Percentiles rank a stretch among this genome's conserved stretches.
Evolutionary conservation across 2,113 vertebrate species (phyloP).

Genomic region (Terrapene triunguis): DNA sequence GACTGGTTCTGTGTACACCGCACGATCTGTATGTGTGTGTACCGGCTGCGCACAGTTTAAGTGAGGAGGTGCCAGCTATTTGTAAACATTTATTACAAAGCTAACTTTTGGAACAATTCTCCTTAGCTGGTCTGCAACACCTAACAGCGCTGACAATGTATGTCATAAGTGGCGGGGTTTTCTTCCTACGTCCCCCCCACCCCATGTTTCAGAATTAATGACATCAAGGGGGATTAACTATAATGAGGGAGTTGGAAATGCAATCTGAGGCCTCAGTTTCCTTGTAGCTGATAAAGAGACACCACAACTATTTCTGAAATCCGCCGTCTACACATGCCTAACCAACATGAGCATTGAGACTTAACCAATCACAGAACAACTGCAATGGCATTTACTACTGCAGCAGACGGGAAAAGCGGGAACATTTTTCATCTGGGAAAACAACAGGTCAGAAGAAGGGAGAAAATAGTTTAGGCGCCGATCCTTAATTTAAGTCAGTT

Average conservation of each 20-base stretch:
- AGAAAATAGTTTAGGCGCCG: not conserved
- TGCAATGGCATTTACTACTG: not conserved
- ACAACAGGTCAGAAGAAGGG: not conserved
- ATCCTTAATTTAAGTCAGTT: not conserved
- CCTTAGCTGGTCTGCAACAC: not conserved
- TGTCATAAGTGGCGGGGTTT: not conserved
- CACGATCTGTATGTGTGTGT: not conserved
- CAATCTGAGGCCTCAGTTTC: not conserved
- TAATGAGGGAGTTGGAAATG: conserved; percentile 4
- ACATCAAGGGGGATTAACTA: not conserved
- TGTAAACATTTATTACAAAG: not conserved
- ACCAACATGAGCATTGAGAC: not conserved
- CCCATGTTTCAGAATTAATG: not conserved
- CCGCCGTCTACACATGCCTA: not conserved
- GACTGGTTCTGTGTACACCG: not conserved
- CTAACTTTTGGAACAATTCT: not conserved
- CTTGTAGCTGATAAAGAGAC: not conserved
- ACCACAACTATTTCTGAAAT: not conserved
- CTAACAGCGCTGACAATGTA: not conserved
- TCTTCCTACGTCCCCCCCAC: not conserved
- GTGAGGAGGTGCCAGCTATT: not conserved
- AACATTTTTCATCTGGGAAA: not conserved
- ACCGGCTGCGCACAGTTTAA: not conserved
- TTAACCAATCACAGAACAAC: accelerated
- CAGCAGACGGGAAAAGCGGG: not conserved